Evolutionary conservation across 2,888 invertebrate species (phyloP).

Genomic region (Callinectes sapidus): DNA sequence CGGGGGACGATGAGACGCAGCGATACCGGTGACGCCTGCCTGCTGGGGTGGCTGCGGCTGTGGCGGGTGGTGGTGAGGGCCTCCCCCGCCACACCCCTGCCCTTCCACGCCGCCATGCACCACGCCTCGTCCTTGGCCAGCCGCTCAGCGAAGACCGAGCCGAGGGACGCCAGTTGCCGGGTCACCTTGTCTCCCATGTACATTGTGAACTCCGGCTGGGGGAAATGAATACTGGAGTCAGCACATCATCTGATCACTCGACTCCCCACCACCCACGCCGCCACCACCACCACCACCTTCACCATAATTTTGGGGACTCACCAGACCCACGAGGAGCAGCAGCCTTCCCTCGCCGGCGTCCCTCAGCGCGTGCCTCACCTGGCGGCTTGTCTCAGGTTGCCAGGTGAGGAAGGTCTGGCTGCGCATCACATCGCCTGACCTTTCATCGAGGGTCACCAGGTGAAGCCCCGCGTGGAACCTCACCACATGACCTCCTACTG

Average conservation of each 20-base stretch:
- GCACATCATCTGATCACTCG: too few species aligned
- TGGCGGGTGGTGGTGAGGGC: constrained; percentile 37
- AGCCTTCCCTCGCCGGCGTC: constrained; percentile 46
- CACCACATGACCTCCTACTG: neutral
- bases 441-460: constrained; percentile 52
- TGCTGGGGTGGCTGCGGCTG: neutral
- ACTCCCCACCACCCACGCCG: too few species aligned
- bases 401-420: constrained; percentile 52
- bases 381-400: constrained; percentile 54
- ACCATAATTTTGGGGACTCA: neutral
- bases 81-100: constrained; percentile 45
- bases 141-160: constrained; percentile 50
- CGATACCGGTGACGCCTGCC: constrained; percentile 43
- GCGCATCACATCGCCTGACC: constrained; percentile 51
- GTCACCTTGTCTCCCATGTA: constrained; percentile 41
- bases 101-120: constrained; percentile 60
- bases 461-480: constrained; percentile 62
- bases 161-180: constrained; percentile 38
- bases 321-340: constrained; percentile 47
- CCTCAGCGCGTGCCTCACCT: constrained; percentile 38
- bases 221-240: too few species aligned
- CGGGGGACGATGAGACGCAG: constrained; percentile 50
- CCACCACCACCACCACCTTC: neutral
- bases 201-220: constrained; percentile 61
- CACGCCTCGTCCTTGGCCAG: constrained; percentile 50